Conservation (phyloP, 2,888 invertebrate genomes). For the Himalopsyche japonica region DNA sequence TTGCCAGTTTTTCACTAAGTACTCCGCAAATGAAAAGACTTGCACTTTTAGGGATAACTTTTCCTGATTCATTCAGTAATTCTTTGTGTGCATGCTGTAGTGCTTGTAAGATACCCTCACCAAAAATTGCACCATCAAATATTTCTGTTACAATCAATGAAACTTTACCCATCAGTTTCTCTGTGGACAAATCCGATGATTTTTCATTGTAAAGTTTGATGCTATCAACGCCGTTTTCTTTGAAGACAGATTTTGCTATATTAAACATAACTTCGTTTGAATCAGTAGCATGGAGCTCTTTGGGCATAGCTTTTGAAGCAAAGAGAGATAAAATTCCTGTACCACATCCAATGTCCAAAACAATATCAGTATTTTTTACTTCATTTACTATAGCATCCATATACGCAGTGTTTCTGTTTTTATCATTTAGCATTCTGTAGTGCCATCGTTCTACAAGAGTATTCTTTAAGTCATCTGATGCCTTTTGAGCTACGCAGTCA, state of each 20-base stretch:
- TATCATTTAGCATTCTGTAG: slow-evolving; percentile 81
- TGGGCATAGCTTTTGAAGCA: slow-evolving; percentile 61
- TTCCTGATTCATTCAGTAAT: slow-evolving; percentile 56
- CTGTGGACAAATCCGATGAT: slow-evolving; percentile 61
- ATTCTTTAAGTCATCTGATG: slow-evolving; percentile 70
- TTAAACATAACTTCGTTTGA: slow-evolving; percentile 65
- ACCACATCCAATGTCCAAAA: slow-evolving; percentile 78
- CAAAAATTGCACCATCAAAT: slow-evolving; percentile 79
- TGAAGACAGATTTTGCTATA: slow-evolving; percentile 63
- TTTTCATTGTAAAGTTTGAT: slow-evolving; percentile 61
- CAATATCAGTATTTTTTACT: slow-evolving; percentile 54
- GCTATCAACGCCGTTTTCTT: slow-evolving; percentile 50
- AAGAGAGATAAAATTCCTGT: slow-evolving; percentile 75
- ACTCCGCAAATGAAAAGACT: slow-evolving; percentile 67
- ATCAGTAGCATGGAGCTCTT: slow-evolving; percentile 69
- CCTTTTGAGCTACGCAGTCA: slow-evolving; percentile 65
- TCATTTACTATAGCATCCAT: slow-evolving; percentile 63
- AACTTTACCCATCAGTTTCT: slow-evolving; percentile 60
- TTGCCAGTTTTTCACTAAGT: slow-evolving; percentile 58
- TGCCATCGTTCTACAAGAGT: slow-evolving; percentile 78
- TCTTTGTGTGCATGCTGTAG: slow-evolving; percentile 70
- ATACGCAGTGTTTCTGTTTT: slow-evolving; percentile 68
- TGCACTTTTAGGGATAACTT: slow-evolving; percentile 65
- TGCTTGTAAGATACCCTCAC: slow-evolving; percentile 71
- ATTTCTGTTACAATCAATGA: slow-evolving; percentile 75